Conservation (phyloP, 2,888 invertebrate genomes). For the Osmoderma eremita region DNA sequence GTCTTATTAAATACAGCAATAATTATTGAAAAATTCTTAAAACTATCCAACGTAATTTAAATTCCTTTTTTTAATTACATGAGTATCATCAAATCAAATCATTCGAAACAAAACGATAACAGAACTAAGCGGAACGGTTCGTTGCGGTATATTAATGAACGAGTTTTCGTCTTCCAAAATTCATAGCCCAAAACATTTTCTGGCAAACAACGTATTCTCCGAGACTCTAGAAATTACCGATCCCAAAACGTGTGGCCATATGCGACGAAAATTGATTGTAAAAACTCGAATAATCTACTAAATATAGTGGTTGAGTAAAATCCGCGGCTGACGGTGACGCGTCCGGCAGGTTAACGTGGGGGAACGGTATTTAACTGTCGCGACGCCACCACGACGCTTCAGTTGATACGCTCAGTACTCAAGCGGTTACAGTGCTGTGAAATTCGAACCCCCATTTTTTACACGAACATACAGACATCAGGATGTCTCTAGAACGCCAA, state of each 20-base stretch:
- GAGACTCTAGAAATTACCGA: conserved; percentile 30
- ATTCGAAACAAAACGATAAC: no score
- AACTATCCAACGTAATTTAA: no score
- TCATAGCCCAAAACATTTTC: neutral
- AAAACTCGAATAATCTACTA: conserved; percentile 60
- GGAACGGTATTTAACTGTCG: conserved; percentile 58
- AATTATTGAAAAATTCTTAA: no score
- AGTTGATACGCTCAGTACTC: conserved; percentile 51
- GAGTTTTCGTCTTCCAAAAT: no score
- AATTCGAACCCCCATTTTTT: conserved; percentile 35
- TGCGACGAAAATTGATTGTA: conserved; percentile 42
- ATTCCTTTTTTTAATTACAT: no score
- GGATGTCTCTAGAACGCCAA: conserved; percentile 93
- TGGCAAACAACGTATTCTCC: conserved; percentile 19
- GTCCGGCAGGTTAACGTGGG: conserved; percentile 21
- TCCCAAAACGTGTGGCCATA: conserved; percentile 24
- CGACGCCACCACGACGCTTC: conserved; percentile 52
- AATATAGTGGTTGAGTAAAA: conserved; percentile 56
- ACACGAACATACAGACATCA: conserved; percentile 50
- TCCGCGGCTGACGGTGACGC: conserved; percentile 46
- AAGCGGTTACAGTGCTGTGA: conserved; percentile 50
- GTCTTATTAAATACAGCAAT: no score
- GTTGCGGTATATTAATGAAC: no score
- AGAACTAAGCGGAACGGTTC: no score
- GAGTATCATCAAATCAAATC: no score